Evolutionary conservation across 2,113 vertebrate species (phyloP).

Genomic region (Carassius auratus): DNA sequence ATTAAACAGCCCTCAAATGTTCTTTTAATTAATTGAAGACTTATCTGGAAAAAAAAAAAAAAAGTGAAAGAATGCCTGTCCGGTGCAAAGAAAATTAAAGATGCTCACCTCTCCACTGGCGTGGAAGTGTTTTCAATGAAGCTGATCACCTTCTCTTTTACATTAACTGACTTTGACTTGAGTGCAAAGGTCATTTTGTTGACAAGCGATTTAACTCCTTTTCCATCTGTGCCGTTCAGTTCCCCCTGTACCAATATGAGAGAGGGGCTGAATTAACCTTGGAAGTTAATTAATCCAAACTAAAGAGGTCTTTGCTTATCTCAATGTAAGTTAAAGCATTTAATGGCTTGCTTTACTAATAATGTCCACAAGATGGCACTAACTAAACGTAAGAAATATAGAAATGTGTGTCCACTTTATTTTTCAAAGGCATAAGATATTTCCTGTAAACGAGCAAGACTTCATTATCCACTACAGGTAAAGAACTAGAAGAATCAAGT

Average conservation of each 20-base stretch:
- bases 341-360: neutral
- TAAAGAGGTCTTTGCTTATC: neutral
- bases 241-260: conserved; percentile 80
- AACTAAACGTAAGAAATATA: neutral
- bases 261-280: neutral
- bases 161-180: conserved; percentile 96
- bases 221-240: conserved; percentile 85
- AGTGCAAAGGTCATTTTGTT: conserved; percentile 99
- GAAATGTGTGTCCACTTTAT: neutral
- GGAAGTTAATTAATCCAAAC: neutral
- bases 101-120: conserved; percentile 91
- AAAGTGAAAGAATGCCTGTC: neutral
- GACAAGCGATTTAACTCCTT: conserved; percentile 96
- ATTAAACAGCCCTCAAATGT: too few relatives aligned
- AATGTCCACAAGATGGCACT: conserved; percentile 36
- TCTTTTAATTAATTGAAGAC: neutral
- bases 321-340: neutral
- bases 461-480: neutral
- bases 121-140: conserved; percentile 98
- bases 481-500: neutral
- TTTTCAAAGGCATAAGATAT: neutral
- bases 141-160: conserved; percentile 98
- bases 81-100: neutral
- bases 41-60: neutral
- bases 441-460: too few relatives aligned